phyloP scores from a whole-genome alignment of 2,797 vertebrate species.

The Spinibarbus caldwelli region DNA sequence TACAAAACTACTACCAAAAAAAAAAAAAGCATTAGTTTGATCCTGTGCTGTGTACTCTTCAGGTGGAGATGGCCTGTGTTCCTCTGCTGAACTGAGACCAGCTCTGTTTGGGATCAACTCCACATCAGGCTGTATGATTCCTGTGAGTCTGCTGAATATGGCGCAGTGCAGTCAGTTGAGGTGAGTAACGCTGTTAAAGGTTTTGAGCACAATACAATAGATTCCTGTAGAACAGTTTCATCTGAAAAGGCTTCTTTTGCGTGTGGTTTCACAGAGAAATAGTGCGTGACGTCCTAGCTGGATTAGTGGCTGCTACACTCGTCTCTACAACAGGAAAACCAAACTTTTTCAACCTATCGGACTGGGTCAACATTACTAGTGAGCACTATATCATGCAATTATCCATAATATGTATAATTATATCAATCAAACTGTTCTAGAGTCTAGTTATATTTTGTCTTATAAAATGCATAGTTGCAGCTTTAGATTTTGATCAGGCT shows the following conservation, averaged over 20 bases:
- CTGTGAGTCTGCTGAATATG: slow-evolving; percentile 73
- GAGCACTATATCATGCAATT: slow-evolving; percentile 68
- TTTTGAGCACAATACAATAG: not conserved
- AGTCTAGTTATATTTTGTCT: not conserved
- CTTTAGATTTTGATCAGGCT: not conserved
- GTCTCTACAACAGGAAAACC: slow-evolving; percentile 84
- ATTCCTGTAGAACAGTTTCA: not conserved
- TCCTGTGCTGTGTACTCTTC: slow-evolving; percentile 25
- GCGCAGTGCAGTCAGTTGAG: slow-evolving; percentile 82
- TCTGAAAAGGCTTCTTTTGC: not conserved
- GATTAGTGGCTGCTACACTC: slow-evolving; percentile 77
- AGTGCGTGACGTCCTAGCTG: slow-evolving; percentile 72
- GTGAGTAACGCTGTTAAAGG: slow-evolving; percentile 68
- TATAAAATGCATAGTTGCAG: not conserved
- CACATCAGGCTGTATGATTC: slow-evolving; percentile 86
- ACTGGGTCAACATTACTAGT: slow-evolving; percentile 90
- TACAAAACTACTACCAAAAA: not conserved
- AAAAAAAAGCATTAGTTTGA: not conserved
- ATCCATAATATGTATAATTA: not conserved
- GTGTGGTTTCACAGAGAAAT: slow-evolving; percentile 75
- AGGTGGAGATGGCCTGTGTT: slow-evolving; percentile 85
- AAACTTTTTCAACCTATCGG: slow-evolving; percentile 66
- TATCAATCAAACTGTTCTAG: not conserved
- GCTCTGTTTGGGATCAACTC: slow-evolving; percentile 86
- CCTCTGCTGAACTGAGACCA: slow-evolving; percentile 70